phyloP scores from a whole-genome alignment of 2,113 vertebrate species.

The Passerina amoena region DNA sequence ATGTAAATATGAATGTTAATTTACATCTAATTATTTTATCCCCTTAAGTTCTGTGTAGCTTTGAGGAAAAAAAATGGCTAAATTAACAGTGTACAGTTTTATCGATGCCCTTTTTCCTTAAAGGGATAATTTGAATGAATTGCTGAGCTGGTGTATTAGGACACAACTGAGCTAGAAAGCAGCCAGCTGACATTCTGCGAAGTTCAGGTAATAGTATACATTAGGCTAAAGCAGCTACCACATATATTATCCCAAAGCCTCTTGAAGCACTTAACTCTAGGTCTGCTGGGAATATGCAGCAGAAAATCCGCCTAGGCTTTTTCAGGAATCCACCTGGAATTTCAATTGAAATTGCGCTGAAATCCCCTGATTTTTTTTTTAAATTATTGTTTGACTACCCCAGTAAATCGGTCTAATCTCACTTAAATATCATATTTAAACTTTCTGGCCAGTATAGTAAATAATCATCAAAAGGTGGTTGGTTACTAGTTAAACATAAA shows the following conservation, averaged over 20 bases:
- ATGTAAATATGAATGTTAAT: not conserved
- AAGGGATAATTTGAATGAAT: not conserved
- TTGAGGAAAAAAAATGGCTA: not conserved
- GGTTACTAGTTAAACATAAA: not conserved
- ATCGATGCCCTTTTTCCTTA: not conserved
- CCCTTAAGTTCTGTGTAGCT: not conserved
- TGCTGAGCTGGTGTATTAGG: not conserved
- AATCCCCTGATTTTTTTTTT: not conserved
- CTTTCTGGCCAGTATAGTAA: not conserved
- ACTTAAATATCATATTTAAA: not conserved
- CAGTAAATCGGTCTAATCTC: not conserved
- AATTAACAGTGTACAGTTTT: not conserved
- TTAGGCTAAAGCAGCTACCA: not conserved
- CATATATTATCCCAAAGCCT: not conserved
- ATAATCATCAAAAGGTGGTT: not conserved
- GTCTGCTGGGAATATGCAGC: not conserved
- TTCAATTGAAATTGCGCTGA: not conserved
- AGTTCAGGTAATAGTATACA: not conserved
- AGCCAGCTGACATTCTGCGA: not conserved
- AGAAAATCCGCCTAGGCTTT: not conserved
- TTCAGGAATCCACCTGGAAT: not conserved
- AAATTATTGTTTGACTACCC: rapidly evolving
- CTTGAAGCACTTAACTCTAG: not conserved
- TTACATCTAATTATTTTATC: not conserved
- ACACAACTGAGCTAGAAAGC: not conserved